Evolutionary conservation across 2,797 vertebrate species (phyloP).

Genomic region (Neosilurus mollespiculum): DNA sequence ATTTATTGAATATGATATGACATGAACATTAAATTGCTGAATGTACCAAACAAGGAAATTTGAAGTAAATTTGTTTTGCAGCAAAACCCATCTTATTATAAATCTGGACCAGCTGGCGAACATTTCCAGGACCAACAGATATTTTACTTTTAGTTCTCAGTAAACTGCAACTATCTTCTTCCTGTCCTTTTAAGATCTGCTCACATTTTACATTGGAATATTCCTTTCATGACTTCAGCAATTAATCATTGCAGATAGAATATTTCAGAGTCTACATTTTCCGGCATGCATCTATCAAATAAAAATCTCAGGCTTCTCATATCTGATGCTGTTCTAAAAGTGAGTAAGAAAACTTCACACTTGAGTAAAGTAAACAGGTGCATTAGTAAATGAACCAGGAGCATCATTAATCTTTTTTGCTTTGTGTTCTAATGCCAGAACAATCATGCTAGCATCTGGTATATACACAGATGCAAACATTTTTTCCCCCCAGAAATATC

Average conservation of each 20-base stretch:
- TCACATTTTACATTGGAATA: conserved; percentile 26
- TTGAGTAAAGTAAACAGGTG: conserved; percentile 52
- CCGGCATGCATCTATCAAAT: conserved; percentile 34
- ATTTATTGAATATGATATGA: too few species aligned
- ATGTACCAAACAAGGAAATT: too few species aligned
- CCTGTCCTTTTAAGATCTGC: background rate
- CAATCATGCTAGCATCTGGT: conserved; percentile 27
- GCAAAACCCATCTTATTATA: background rate
- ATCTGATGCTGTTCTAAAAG: conserved; percentile 22
- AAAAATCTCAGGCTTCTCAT: conserved; percentile 41
- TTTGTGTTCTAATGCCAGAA: conserved; percentile 12
- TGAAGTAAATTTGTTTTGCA: too few species aligned
- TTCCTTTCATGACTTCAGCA: background rate
- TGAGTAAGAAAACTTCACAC: conserved; percentile 45
- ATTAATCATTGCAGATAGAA: conserved; percentile 47
- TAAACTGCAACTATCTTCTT: conserved; percentile 21
- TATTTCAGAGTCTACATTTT: conserved; percentile 33
- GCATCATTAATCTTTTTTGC: conserved; percentile 44
- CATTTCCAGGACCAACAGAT: background rate
- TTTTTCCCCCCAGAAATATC: conserved; percentile 19
- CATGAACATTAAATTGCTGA: too few species aligned
- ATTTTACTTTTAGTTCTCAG: background rate
- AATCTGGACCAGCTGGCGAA: background rate
- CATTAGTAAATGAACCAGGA: conserved; percentile 52
- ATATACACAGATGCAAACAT: conserved; percentile 26